Evolutionary conservation across 2,888 invertebrate species (phyloP).

Genomic region (Masnerella sp.): DNA sequence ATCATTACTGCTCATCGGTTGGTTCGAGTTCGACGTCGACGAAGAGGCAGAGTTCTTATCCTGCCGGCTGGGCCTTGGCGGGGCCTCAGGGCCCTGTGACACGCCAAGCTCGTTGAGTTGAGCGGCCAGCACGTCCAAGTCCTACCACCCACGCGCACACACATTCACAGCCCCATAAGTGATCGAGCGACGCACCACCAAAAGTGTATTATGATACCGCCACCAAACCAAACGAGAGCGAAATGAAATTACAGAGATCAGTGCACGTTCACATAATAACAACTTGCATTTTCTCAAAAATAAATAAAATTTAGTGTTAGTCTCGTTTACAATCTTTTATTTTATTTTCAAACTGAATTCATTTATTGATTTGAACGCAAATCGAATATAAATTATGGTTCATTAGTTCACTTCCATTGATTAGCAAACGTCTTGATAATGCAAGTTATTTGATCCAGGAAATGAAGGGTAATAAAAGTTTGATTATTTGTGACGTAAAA

Average conservation of each 20-base stretch:
- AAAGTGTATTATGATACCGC: slow-evolving; percentile 43
- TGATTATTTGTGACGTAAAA: no score
- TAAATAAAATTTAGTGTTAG: no score
- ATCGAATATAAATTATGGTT: no score
- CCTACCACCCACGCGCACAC: slow-evolving; percentile 82
- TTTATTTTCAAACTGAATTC: no score
- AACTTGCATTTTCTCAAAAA: no score
- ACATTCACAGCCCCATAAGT: slow-evolving; percentile 70
- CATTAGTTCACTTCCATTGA: no score
- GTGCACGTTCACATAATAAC: no score
- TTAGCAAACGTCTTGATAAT: no score
- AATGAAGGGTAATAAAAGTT: no score
- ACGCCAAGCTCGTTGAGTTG: slow-evolving; percentile 96
- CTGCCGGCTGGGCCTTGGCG: slow-evolving; percentile 80
- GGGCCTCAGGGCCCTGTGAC: slow-evolving; percentile 84
- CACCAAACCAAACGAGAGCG: slow-evolving; percentile 39
- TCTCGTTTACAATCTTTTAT: no score
- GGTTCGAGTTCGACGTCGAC: slow-evolving; percentile 70
- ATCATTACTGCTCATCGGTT: slow-evolving; percentile 71
- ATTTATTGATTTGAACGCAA: no score
- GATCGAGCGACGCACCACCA: slow-evolving; percentile 68
- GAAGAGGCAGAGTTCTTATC: slow-evolving; percentile 71
- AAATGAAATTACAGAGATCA: slow-evolving; percentile 44
- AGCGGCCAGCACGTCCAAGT: slow-evolving; percentile 96
- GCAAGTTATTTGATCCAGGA: no score